These are phyloP conservation scores for Heteromyza rotundicornis DNA, from an alignment of 2,888 invertebrate species.

Conservation along the genomic window DNA sequence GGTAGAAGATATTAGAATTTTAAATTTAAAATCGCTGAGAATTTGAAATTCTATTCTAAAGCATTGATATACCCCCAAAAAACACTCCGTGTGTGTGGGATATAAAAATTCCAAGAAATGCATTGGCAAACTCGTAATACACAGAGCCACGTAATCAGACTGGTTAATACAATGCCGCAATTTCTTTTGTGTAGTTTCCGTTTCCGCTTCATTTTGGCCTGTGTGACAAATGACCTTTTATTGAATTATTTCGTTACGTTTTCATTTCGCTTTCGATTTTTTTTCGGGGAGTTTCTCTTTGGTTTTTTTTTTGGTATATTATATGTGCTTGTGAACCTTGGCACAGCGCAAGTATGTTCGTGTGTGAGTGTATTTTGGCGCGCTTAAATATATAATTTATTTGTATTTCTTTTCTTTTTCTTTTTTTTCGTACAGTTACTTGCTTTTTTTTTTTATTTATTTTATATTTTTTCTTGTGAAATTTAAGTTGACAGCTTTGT, in stretches of 20 bases:
- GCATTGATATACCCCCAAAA: too few relatives aligned
- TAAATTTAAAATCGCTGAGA: too few relatives aligned
- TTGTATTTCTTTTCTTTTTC: not conserved
- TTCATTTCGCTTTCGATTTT: not conserved
- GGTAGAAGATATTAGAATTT: too few relatives aligned
- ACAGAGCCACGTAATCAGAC: conserved; percentile 19
- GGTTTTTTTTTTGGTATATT: not conserved
- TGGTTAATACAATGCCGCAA: conserved; percentile 29
- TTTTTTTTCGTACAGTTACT: too few relatives aligned
- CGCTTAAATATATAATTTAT: not conserved
- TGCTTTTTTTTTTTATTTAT: not conserved
- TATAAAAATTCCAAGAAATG: not conserved
- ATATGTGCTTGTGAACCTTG: conserved; percentile 22
- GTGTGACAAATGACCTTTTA: conserved; percentile 48
- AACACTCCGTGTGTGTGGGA: too few relatives aligned
- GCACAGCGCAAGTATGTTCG: conserved; percentile 1
- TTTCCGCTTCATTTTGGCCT: conserved; percentile 30
- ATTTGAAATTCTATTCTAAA: too few relatives aligned
- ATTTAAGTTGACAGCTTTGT: conserved; percentile 11
- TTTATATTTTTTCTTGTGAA: not conserved
- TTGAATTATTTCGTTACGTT: conserved; percentile 45
- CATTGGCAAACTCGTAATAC: not conserved
- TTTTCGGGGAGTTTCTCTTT: not conserved
- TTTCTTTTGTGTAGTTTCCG: conserved; percentile 33
- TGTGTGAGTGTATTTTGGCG: not conserved